These are phyloP conservation scores for Arbacia lixula DNA, from an alignment of 53 echinoderm and acorn worm species.

Conservation along the genomic window DNA sequence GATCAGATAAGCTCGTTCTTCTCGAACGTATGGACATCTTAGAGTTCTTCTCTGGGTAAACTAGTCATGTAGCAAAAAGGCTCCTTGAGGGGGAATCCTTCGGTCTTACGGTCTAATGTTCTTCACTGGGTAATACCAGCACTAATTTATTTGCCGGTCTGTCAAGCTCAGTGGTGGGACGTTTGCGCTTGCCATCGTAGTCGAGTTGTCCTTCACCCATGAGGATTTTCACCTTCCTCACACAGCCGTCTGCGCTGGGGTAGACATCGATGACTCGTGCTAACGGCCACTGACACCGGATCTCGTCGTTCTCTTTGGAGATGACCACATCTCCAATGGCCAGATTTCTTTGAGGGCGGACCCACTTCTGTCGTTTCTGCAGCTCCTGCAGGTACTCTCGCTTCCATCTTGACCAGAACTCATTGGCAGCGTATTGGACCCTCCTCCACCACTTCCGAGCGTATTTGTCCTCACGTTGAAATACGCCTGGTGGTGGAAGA, in stretches of 20 bases:
- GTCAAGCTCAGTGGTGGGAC: neutral
- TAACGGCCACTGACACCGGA: constrained; percentile 50
- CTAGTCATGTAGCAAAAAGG: no score
- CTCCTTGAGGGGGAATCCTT: no score
- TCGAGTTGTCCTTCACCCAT: constrained; percentile 16
- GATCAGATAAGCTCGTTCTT: no score
- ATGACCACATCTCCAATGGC: constrained; percentile 59
- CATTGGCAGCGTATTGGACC: constrained; percentile 55
- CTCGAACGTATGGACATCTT: no score
- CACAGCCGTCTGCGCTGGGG: constrained; percentile 2
- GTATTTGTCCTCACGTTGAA: constrained; percentile 51
- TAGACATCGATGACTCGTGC: constrained; percentile 40
- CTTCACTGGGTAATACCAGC: neutral
- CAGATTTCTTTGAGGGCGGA: constrained; percentile 1
- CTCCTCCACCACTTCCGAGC: constrained; percentile 62
- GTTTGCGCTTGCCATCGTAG: constrained; percentile 11
- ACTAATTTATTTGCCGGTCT: constrained; percentile 32
- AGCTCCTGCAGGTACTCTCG: constrained; percentile 56
- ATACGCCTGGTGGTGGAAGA: constrained; percentile 54
- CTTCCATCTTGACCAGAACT: constrained; percentile 71
- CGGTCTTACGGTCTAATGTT: no score
- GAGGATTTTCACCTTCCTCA: constrained; percentile 33
- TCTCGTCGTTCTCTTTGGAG: constrained; percentile 25
- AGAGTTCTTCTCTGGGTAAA: no score
- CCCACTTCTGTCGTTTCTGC: constrained; percentile 59